Evolutionary conservation across 2,888 invertebrate species (phyloP), one percentile per base, ranked within the genome.

Genomic region (Anaspis maculata): DNA sequence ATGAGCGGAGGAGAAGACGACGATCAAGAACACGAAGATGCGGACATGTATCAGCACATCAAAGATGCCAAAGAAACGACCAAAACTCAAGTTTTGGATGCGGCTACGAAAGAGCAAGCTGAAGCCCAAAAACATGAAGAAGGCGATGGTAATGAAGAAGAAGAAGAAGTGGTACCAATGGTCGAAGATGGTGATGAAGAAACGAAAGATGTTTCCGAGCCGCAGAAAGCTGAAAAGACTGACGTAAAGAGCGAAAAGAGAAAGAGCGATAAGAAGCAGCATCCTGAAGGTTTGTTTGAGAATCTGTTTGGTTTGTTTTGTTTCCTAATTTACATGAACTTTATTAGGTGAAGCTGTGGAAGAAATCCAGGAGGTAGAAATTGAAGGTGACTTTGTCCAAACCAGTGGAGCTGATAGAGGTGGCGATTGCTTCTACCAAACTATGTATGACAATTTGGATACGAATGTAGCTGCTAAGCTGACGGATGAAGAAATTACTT

Each of bases 21-120:
- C 1, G 61, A 66, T 0, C 68, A 72, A 6, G 72, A 75, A 7
- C 68, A 70, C 65, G 2, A 66, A 13, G 56, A 62, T 16, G 57
- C 63, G 23, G 64, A 66, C 37, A 74, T 83, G 41, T 90, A 82
- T 63, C 84, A 91, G 57, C 91, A 92, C 57, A 81, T 92, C 2
- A 81, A 83, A 52, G 82, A 88, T 45, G 78, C 84, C 0, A 80
- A 83, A 39, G 74, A 77, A 37, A 73, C 74, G 42, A 82, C 86
- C 54, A n/a, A n/a, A n/a, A 72, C 81, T 33, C 82, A 87, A 57
- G 78, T 76, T 2, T 60, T 83, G 44, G 86, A 86, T 48, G 78
- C 79, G 29, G 85, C 85, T 0, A 85, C 84, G 0, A 77, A 85
- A 61, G 90, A 92, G 45, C 91, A 94, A 65, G 83, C 83, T 21